A percentile compares a stretch with the other conserved stretches of the same genome.
Evolutionary conservation across 2,797 vertebrate species (phyloP).

Genomic region (Poecilia wingei): DNA sequence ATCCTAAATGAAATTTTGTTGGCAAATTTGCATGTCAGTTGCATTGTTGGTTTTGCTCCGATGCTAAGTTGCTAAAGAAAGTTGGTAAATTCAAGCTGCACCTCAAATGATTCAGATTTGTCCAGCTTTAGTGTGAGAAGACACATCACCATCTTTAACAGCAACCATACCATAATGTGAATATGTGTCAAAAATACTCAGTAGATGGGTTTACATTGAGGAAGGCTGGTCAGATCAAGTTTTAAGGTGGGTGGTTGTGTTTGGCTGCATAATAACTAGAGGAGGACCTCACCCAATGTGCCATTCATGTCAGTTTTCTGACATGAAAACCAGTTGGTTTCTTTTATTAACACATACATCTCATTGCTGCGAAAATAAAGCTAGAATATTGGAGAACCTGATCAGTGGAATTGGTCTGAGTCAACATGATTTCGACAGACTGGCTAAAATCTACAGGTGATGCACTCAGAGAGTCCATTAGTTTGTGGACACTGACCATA

Average conservation of each 20-base stretch:
- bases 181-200: neutral
- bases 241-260: neutral
- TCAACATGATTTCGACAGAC: slow-evolving; percentile 9
- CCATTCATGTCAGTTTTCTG: neutral
- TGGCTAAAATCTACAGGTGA: slow-evolving; percentile 22
- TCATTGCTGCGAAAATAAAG: neutral
- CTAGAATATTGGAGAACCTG: neutral
- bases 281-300: neutral
- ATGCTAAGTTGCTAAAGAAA: neutral
- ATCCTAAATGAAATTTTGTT: neutral
- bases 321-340: neutral
- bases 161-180: neutral
- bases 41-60: neutral
- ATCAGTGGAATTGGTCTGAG: slow-evolving; percentile 8
- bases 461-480: slow-evolving; percentile 50
- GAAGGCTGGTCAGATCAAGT: neutral
- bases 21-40: neutral
- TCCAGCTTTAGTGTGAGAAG: neutral
- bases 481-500: slow-evolving; percentile 35
- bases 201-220: neutral
- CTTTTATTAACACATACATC: neutral
- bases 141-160: neutral
- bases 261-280: neutral
- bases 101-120: neutral
- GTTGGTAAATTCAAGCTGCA: neutral